Conservation (phyloP, 2,797 vertebrate species). For the Oceanodroma leucorhoa region DNA sequence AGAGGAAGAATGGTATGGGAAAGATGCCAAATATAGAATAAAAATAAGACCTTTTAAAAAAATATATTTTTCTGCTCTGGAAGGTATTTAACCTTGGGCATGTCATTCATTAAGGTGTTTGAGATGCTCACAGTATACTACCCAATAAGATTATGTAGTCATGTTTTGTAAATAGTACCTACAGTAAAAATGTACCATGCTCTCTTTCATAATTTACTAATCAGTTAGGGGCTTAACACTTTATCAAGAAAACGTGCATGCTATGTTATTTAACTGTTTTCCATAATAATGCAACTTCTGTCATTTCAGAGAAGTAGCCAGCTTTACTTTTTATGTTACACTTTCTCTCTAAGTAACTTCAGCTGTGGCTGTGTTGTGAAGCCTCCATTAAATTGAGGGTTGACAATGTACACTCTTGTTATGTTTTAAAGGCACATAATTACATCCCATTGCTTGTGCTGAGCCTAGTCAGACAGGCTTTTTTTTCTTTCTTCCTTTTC, state of each 20-base stretch:
- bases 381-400: background rate
- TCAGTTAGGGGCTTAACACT: background rate
- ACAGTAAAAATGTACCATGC: background rate
- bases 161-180: background rate
- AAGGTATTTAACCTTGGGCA: background rate
- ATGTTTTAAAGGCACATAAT: background rate
- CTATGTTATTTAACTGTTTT: background rate
- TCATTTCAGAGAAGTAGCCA: background rate
- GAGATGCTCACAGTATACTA: background rate
- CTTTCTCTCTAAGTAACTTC: background rate
- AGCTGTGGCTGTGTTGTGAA: background rate
- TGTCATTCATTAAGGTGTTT: background rate
- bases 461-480: background rate
- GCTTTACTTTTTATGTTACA: background rate
- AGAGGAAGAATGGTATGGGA: background rate
- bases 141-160: background rate
- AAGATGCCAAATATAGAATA: background rate
- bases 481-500: background rate
- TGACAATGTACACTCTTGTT: background rate
- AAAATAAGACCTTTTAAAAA: background rate
- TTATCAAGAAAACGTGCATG: background rate
- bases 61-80: background rate
- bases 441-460: background rate
- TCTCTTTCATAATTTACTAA: background rate
- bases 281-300: background rate